Percentiles rank a stretch among this genome's conserved stretches.
These are phyloP conservation scores for Daphoenositta chrysoptera DNA, from an alignment of 2,113 vertebrate genomes.

Conservation along the genomic window DNA sequence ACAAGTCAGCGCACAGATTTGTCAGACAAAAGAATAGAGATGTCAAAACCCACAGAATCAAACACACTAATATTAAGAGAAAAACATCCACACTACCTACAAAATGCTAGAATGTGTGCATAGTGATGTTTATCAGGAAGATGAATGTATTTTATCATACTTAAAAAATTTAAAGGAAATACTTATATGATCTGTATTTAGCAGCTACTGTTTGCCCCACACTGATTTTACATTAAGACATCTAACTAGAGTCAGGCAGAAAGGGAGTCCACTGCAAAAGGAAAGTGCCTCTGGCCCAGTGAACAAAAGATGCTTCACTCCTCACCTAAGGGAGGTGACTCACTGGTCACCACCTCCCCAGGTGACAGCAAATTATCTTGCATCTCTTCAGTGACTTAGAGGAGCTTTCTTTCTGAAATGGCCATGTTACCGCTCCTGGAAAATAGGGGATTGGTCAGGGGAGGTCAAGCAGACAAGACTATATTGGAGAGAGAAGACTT, in stretches of 20 bases:
- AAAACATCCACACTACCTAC: constrained; percentile 12
- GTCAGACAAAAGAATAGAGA: constrained; percentile 74
- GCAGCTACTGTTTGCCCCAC: not conserved
- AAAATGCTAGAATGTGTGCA: not conserved
- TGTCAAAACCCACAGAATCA: constrained; percentile 64
- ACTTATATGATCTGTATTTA: not conserved
- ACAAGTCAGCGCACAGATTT: constrained; percentile 73
- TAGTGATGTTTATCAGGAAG: not conserved
- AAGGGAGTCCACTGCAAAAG: not conserved
- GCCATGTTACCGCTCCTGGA: not conserved
- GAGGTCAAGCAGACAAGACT: not conserved
- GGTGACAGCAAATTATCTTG: constrained; percentile 5
- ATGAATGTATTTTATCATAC: not conserved
- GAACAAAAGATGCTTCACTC: constrained; percentile 33
- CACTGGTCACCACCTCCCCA: constrained; percentile 41
- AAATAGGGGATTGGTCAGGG: not conserved
- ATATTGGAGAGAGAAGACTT: not conserved
- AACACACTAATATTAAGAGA: constrained; percentile 50
- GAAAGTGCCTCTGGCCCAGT: not conserved
- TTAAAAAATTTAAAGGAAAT: not conserved
- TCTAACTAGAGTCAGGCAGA: not conserved
- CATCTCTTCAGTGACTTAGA: not conserved
- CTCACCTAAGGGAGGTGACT: constrained; percentile 56
- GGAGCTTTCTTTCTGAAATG: not conserved
- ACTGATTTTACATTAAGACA: not conserved